Base-by-base conservation (phyloP, 1,140 invertebrate genomes). In the Schlechtendalia chinensis region DNA sequence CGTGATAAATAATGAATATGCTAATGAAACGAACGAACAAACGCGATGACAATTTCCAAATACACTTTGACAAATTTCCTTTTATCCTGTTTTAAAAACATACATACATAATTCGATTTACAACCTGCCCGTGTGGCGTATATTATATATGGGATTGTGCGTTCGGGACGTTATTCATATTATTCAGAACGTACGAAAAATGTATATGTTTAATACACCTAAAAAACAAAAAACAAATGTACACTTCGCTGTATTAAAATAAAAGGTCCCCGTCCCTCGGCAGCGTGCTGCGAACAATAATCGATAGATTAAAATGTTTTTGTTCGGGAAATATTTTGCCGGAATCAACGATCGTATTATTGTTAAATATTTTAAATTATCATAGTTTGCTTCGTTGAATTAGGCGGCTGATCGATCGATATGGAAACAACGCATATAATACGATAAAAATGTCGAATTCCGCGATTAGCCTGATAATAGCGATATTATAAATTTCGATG, bases 61-160 rank as follows among this genome's bases (percentile, higher is more conserved):
- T 47, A 69, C 65, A 47, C 65, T 69, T 69, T 69, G 47, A 69
- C 47, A 69, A 47, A 50, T 47, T 69, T 69, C 39, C 14, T 69
- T 69, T 69, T 69, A 69, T 69, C 67, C 14, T 5, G 47, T 47
- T 50, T 69, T 24, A 69, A 69, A 69, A 69, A 69, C 65, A 16
- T 24, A n/a, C n/a, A n/a, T n/a, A 69, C 67, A 39, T 50, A 50
- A 69, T 69, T 50, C 67, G 22, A 69, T 69, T 69, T 69, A 69
- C 12, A 69, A 27, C 8, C 32, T 39, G 8, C 32, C 3, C 45
- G 6, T n/a, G 39, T 47, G n/a, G n/a, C n/a, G 50, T 69, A 24
- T 24, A 24, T 24, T 69, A 45, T 67, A 24, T 67, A 67, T 11
- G n/a, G 4, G n/a, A 69, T 14, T 22, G 2, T 8, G 22, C 24